phyloP scores from a whole-genome alignment of 1,140 invertebrate species.

The Bombus turneri region DNA sequence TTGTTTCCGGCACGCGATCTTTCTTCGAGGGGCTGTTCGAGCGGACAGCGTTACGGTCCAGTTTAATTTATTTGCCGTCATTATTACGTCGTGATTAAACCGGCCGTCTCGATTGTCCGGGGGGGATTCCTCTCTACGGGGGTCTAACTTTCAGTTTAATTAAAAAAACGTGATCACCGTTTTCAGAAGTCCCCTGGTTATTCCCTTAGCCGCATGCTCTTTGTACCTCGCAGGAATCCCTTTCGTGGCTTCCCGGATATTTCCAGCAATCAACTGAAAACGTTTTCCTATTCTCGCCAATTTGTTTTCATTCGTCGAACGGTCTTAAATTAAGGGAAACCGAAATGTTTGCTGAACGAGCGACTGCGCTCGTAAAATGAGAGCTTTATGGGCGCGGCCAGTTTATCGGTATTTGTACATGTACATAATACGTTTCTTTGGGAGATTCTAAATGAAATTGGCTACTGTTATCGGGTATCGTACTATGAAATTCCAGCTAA shows the following conservation, averaged over 20 bases:
- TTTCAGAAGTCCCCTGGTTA: constrained; percentile 56
- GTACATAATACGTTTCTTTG: not conserved
- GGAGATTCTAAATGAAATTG: not conserved
- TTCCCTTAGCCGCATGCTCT: constrained; percentile 8
- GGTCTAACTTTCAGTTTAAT: constrained; percentile 71
- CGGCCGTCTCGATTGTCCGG: constrained; percentile 60
- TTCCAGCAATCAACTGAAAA: constrained; percentile 67
- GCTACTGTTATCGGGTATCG: no score
- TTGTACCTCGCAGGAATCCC: constrained; percentile 35
- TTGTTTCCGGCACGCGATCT: constrained; percentile 61
- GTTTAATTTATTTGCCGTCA: constrained; percentile 72
- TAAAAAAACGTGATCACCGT: constrained; percentile 73
- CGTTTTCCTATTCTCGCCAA: constrained; percentile 58
- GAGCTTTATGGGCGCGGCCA: not conserved
- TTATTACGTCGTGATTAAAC: constrained; percentile 74
- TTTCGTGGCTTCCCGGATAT: constrained; percentile 38
- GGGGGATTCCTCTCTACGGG: constrained; percentile 37
- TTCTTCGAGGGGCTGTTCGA: constrained; percentile 59
- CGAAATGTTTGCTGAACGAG: constrained; percentile 12
- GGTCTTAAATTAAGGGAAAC: constrained; percentile 37
- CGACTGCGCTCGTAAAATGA: not conserved
- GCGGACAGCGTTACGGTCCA: constrained; percentile 61
- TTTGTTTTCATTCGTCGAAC: constrained; percentile 53
- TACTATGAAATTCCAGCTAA: not conserved
- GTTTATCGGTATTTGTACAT: not conserved